Evolutionary conservation across 2,113 vertebrate species (phyloP), one percentile per base, ranked within the genome.

Genomic region (Hassar affinis): DNA sequence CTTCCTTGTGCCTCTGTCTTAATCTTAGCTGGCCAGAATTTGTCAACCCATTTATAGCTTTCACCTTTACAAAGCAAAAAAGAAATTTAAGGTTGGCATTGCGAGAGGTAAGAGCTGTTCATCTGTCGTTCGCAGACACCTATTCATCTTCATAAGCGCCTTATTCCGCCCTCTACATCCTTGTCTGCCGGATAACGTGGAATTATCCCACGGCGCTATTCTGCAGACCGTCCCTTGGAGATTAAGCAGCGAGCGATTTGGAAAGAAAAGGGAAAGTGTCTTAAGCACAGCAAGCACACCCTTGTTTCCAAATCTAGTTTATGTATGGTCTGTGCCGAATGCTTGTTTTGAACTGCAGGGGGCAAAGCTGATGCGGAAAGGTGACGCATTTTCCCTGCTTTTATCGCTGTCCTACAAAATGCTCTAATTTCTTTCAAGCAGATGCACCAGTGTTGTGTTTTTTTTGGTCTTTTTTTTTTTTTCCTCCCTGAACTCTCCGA

Each of bases 401-500:
- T 80, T 84, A 38, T 47, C 17, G 25, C 84, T 85, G 88, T 27
- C 84, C 89, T 86, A 88, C 84, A 87, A 89, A 90, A 52, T 83
- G 86, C 89, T 90, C 87, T 78, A 77, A 66, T 89, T 90, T 88
- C 57, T 49, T 30, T 38, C 5, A 3, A 59, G 72, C 79, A 51
- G 59, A 35, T 33, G 51, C 75, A 72, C 68, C 79, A 61, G 57
- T 74, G 82, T 61, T 56, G 79, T 47, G 11, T 3, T 12, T 61
- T 61, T 61, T 64, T 64, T 33, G 4, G 25, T 57, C 2, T 1
- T 27, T 12, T 14, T 6, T 15, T 6, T 15, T 27, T 7, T 33
- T 18, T 27, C 8, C 17, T 68, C 18, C 64, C 69, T 74, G 69
- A 74, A 74, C 64, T 79, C 35, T 84, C 47, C 11, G 9, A 84